Evolutionary conservation across 1,140 invertebrate species (phyloP), one percentile per base, ranked within the genome.

Genomic region (Euwallacea similis): DNA sequence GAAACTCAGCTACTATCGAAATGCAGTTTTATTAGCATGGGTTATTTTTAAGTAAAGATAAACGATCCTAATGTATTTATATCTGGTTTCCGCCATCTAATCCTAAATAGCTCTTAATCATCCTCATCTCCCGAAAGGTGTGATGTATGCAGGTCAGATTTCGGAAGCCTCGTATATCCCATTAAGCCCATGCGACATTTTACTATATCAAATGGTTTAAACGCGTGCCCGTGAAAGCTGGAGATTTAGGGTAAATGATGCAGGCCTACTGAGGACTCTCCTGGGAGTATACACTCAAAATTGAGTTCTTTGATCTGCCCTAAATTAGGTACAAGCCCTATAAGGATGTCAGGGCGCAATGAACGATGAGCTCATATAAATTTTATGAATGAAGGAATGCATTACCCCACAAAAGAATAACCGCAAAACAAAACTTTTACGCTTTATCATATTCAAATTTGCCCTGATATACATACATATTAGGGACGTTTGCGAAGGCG

Each of bases 111-210:
- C 54, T 56, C 15, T 56, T 56, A 56, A 56, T 56, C 16, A 56
- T 56, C 8, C 10, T 56, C 16, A 21, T 56, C 54, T n/a, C 54
- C 54, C 54, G 16, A 59, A 59, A 21, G 56, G 15, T 63, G 44
- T 63, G 42, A 63, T 63, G 16, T 63, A 63, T 63, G 42, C 61
- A 63, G 44, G 61, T 63, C 61, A 63, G 42, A 63, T 63, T 63
- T 63, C 61, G 47, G 61, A 47, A 21, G 56, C 56, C 54, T 59
- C 15, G 33, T 59, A 63, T 46, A 63, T 63, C 61, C 42, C 47
- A 63, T 63, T 47, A 63, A 63, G 43, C 44, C 16, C 42, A 46
- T 21, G 11, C 47, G 61, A 63, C 61, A 63, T 42, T 63, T 63
- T 44, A 47, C 1, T 63, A 63, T 47, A 63, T 44, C 16, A 63